phyloP scores from a whole-genome alignment of 2,797 vertebrate species.

The Hemibagrus guttatus region DNA sequence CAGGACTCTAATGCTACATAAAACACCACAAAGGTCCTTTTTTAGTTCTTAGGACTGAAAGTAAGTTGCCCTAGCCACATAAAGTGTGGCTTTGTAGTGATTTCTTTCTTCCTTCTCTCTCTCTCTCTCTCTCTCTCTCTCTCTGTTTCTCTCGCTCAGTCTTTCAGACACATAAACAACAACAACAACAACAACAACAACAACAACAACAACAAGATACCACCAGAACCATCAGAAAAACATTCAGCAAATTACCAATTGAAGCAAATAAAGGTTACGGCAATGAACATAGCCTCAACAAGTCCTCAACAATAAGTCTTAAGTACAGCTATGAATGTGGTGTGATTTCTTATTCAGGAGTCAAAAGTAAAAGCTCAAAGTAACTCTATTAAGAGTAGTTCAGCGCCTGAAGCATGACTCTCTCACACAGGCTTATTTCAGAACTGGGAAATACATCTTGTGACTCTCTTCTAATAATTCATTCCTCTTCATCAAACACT shows the following conservation, averaged over 20 bases:
- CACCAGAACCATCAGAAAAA: neutral
- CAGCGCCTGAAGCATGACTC: conserved; percentile 56
- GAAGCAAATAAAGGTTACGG: neutral
- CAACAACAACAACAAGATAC: neutral
- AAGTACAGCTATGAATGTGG: neutral
- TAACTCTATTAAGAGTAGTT: conserved; percentile 46
- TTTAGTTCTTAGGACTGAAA: no score
- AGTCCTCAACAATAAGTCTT: neutral
- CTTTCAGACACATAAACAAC: neutral
- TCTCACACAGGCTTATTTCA: conserved; percentile 57
- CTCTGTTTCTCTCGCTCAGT: no score
- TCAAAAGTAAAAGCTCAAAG: conserved; percentile 55
- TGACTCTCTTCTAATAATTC: conserved; percentile 64
- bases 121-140: no score
- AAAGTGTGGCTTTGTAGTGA: no score
- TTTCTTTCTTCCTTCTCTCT: no score
- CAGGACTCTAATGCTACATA: no score
- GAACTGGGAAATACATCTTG: conserved; percentile 64
- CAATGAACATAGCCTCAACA: conserved; percentile 4
- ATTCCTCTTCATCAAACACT: conserved; percentile 43
- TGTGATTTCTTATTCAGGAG: conserved; percentile 27
- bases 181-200: neutral
- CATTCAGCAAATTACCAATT: neutral
- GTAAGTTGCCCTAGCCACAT: no score
- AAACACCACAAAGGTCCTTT: no score